Conservation (phyloP, 1,140 invertebrate species). For the Listronotus bonariensis region DNA sequence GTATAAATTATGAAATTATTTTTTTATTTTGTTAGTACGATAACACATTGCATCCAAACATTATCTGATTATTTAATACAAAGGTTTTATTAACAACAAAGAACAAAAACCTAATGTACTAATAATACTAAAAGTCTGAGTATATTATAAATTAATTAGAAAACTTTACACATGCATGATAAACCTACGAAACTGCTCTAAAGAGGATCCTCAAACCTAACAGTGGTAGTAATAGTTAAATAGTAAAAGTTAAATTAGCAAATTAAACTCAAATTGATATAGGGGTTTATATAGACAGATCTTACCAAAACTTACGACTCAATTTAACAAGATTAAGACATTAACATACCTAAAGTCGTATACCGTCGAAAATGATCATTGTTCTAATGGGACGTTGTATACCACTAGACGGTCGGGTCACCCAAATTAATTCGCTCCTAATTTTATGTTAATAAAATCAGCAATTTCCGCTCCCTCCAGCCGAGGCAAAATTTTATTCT, state of each 20-base stretch:
- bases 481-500: constrained; percentile 28
- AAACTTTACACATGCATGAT: too few relatives aligned
- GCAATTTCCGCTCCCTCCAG: constrained; percentile 26
- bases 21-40: too few relatives aligned
- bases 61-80: too few relatives aligned
- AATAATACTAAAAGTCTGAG: too few relatives aligned
- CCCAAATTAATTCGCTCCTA: constrained; percentile 33
- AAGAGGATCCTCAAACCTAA: background rate
- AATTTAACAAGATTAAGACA: constrained; percentile 29
- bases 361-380: constrained; percentile 21
- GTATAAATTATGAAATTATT: too few relatives aligned
- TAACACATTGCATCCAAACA: too few relatives aligned
- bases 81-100: too few relatives aligned
- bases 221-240: background rate
- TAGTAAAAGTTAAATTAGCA: constrained; percentile 25
- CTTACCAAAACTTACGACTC: constrained; percentile 14
- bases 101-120: too few relatives aligned
- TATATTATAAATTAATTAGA: too few relatives aligned
- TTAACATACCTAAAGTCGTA: constrained; percentile 25
- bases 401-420: constrained; percentile 22
- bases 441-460: constrained; percentile 38
- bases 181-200: too few relatives aligned
- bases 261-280: constrained; percentile 22
- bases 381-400: constrained; percentile 14
- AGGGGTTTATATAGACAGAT: constrained; percentile 25